Conservation (phyloP, 92 coral and sea anemone genomes). For the Parazoanthus atlanticus region DNA sequence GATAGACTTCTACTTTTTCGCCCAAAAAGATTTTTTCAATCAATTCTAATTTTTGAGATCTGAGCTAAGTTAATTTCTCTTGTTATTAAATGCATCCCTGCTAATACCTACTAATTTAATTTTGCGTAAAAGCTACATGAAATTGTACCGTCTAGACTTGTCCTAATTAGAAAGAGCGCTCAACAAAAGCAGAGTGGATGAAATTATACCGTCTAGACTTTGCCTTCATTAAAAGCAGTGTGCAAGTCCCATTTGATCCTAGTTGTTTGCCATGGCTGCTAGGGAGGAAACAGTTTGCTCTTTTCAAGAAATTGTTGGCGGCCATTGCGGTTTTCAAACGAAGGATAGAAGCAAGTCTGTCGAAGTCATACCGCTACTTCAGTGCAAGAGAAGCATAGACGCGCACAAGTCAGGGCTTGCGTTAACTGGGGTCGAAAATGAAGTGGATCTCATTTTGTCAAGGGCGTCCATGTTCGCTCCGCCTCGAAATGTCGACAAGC, state of each 20-base stretch:
- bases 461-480: constrained; percentile 54
- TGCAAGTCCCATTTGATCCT: constrained; percentile 45
- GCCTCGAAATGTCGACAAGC: constrained; percentile 54
- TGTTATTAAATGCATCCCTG: constrained; percentile 46
- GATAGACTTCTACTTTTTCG: constrained; percentile 27
- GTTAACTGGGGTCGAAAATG: constrained; percentile 52
- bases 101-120: constrained; percentile 34
- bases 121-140: constrained; percentile 39
- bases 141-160: constrained; percentile 38
- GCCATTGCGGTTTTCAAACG: constrained; percentile 57
- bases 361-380: constrained; percentile 32
- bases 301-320: constrained; percentile 47
- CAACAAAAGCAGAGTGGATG: constrained; percentile 26
- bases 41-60: constrained; percentile 30
- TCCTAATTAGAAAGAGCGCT: constrained; percentile 27
- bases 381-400: constrained; percentile 33
- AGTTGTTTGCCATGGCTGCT: constrained; percentile 52
- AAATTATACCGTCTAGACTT: constrained; percentile 22
- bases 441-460: constrained; percentile 55
- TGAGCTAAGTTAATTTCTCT: constrained; percentile 19
- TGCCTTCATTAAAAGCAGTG: constrained; percentile 35
- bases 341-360: constrained; percentile 49
- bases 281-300: constrained; percentile 36
- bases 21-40: constrained; percentile 33
- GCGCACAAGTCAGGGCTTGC: constrained; percentile 47